These are phyloP conservation scores for Dryobates pubescens DNA, from an alignment of 2,797 vertebrate species.

Conservation along the genomic window DNA sequence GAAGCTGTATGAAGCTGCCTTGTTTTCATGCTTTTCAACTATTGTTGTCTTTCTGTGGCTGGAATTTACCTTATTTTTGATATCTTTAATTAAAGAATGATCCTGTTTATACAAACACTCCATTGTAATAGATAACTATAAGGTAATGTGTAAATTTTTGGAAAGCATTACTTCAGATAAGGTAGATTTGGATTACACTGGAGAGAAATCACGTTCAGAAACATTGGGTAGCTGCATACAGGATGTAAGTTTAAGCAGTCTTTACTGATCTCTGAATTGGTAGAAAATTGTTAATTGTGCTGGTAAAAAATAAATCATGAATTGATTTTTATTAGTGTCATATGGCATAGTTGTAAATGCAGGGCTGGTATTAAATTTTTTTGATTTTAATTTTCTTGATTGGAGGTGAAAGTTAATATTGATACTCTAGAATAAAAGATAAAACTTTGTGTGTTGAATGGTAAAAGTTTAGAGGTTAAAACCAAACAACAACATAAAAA, in stretches of 20 bases:
- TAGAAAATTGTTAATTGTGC: not conserved
- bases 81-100: not conserved
- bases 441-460: not conserved
- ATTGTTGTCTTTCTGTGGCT: not conserved
- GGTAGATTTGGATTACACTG: not conserved
- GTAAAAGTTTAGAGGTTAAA: not conserved
- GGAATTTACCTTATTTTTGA: not conserved
- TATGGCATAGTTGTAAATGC: not conserved
- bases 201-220: not conserved
- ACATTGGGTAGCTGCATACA: not conserved
- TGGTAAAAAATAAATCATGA: not conserved
- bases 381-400: not conserved
- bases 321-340: not conserved
- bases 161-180: not conserved
- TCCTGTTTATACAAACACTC: not conserved
- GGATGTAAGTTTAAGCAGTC: not conserved
- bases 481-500: too few species aligned
- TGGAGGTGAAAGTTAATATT: not conserved
- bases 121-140: not conserved
- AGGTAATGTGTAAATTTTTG: not conserved
- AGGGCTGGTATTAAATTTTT: not conserved
- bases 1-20: not conserved
- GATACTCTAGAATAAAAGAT: not conserved
- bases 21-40: not conserved
- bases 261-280: not conserved